Percentiles rank a stretch among this genome's conserved stretches.
These are phyloP conservation scores for Drosophila anomelani DNA, from an alignment of 2,888 invertebrate genomes.

Conservation along the genomic window DNA sequence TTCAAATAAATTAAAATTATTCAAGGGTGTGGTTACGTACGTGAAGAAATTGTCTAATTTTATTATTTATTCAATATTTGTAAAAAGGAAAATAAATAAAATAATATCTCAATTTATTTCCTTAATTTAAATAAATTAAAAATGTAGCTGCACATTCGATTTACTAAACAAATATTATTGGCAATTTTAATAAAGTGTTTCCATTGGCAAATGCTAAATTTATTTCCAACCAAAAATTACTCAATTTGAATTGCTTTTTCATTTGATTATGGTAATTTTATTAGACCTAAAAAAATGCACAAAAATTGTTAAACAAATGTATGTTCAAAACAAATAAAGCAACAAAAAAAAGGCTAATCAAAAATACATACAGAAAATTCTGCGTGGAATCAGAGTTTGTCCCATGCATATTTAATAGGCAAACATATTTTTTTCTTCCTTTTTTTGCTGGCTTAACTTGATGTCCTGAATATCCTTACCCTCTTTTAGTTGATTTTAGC, in stretches of 20 bases:
- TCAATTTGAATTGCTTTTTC: conserved; percentile 1
- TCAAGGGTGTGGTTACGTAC: conserved; percentile 18
- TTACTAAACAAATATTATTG: not conserved
- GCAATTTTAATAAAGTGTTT: not conserved
- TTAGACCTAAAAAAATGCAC: not conserved
- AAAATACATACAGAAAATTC: conserved; percentile 9
- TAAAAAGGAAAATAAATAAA: not conserved
- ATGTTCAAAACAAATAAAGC: not conserved
- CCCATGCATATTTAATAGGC: conserved; percentile 23
- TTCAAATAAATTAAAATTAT: conserved; percentile 41
- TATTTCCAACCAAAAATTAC: not conserved
- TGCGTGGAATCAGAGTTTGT: not conserved
- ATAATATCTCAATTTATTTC: not conserved
- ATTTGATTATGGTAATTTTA: conserved; percentile 7
- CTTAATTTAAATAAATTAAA: not conserved
- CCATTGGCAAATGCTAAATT: not conserved
- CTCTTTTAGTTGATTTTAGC: conserved; percentile 1
- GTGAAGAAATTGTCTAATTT: not conserved
- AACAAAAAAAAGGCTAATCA: not conserved
- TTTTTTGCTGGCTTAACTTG: conserved; percentile 1
- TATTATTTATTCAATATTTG: not conserved
- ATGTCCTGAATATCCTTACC: conserved; percentile 5
- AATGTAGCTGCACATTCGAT: not conserved
- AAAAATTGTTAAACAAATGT: not conserved
- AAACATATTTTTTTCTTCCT: not conserved